Evolutionary conservation across 2,797 vertebrate species (phyloP).

Genomic region (Todus mexicanus): DNA sequence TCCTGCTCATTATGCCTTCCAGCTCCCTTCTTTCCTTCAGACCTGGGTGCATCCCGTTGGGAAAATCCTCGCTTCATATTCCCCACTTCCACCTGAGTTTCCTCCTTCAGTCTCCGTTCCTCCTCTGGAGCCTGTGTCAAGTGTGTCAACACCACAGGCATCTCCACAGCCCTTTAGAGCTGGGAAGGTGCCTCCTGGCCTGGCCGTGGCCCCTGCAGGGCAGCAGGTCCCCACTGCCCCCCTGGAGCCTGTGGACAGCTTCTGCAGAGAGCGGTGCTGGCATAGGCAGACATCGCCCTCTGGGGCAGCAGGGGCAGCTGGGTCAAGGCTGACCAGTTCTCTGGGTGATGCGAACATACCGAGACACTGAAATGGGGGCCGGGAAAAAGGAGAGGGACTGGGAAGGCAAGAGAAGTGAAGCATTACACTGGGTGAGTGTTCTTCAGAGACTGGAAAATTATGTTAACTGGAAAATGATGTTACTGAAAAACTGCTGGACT

Average conservation of each 20-base stretch:
- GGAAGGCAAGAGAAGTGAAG: not conserved
- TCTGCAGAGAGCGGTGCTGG: not conserved
- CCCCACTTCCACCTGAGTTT: not conserved
- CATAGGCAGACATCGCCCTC: not conserved
- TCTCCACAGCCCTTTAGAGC: not conserved
- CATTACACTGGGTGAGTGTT: rapidly evolving
- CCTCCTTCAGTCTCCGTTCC: not conserved
- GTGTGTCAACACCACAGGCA: rapidly evolving
- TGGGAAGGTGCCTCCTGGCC: not conserved
- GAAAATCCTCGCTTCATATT: not conserved
- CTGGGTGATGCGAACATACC: not conserved
- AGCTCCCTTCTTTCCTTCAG: not conserved
- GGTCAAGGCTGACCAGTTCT: not conserved
- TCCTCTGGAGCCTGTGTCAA: not conserved
- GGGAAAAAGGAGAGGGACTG: not conserved
- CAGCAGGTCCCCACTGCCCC: not conserved
- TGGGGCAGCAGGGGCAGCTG: not conserved
- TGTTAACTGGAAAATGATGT: not conserved
- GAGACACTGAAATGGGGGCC: not conserved
- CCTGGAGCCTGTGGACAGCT: not conserved
- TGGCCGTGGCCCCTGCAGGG: not conserved
- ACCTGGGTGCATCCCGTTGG: not conserved
- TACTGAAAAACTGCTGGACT: not conserved
- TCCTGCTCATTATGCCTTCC: not conserved
- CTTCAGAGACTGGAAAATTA: not conserved